Conservation (phyloP, 1,140 invertebrate genomes). For the Vanessa atalanta region DNA sequence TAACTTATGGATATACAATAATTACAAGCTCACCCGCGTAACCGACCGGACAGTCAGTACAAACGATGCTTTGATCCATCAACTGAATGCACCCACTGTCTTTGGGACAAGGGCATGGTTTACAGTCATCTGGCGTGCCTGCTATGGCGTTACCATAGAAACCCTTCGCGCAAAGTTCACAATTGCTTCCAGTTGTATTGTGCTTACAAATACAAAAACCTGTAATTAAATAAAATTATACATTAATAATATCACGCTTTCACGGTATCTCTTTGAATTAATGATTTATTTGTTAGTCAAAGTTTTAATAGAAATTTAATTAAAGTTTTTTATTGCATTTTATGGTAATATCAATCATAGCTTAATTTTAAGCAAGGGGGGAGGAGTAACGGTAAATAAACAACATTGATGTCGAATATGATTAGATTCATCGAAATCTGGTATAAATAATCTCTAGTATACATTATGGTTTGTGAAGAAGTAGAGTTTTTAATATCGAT, state of each 20-base stretch:
- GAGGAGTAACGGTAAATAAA: neutral
- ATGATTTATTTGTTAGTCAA: too few species aligned
- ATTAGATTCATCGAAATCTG: too few species aligned
- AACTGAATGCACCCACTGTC: slow-evolving; percentile 95
- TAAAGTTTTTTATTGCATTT: neutral
- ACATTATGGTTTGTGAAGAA: too few species aligned
- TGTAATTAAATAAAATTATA: slow-evolving; percentile 50
- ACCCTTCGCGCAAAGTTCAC: slow-evolving; percentile 94
- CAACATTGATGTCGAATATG: neutral
- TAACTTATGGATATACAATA: neutral
- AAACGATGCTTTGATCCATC: slow-evolving; percentile 91
- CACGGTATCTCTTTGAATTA: too few species aligned
- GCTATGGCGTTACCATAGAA: slow-evolving; percentile 96
- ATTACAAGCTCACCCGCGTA: slow-evolving; percentile 87
- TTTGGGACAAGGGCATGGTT: slow-evolving; percentile 96
- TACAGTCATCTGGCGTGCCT: slow-evolving; percentile 93
- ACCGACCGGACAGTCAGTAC: slow-evolving; percentile 95
- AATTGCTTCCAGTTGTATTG: slow-evolving; percentile 97
- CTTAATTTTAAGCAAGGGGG: too few species aligned
- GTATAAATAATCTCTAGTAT: too few species aligned
- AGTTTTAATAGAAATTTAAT: neutral
- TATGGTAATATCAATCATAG: too few species aligned
- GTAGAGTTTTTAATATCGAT: too few species aligned
- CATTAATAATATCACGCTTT: too few species aligned
- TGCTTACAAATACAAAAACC: slow-evolving; percentile 98